These are phyloP conservation scores for Athetis lepigone DNA, from an alignment of 2,888 invertebrate species.

Conservation along the genomic window DNA sequence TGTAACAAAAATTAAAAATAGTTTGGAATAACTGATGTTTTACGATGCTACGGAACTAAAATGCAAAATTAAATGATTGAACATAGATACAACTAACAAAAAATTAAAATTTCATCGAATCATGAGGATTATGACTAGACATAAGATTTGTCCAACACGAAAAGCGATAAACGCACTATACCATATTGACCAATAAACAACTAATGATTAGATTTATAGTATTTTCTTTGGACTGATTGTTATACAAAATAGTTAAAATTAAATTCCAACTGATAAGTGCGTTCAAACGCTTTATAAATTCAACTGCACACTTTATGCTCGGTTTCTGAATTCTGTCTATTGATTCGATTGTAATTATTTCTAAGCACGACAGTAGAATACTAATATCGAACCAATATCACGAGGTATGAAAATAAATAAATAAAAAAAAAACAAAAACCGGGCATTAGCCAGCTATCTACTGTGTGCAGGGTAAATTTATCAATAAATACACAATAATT, in stretches of 20 bases:
- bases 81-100: conserved; percentile 49
- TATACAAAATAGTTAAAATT: conserved; percentile 14
- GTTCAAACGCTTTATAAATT: conserved; percentile 16
- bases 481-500: conserved; percentile 41
- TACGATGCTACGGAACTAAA: conserved; percentile 43
- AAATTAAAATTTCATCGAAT: conserved; percentile 29
- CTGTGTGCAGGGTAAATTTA: conserved; percentile 25
- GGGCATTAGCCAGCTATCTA: conserved; percentile 22
- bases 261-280: conserved; percentile 26
- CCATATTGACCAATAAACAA: conserved; percentile 14
- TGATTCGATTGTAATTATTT: conserved; percentile 1
- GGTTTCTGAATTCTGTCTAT: conserved; percentile 14
- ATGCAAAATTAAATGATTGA: conserved; percentile 46
- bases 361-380: neutral
- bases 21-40: conserved; percentile 39
- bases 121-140: conserved; percentile 61
- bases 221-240: conserved; percentile 29
- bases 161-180: conserved; percentile 42
- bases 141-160: conserved; percentile 38
- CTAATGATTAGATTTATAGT: neutral
- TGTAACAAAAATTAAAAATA: conserved; percentile 57
- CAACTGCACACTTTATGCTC: conserved; percentile 31
- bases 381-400: neutral
- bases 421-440: conserved; percentile 24
- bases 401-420: too few relatives aligned